phyloP scores from a whole-genome alignment of 2,888 invertebrate genomes.

The Orthonevra nobilis region DNA sequence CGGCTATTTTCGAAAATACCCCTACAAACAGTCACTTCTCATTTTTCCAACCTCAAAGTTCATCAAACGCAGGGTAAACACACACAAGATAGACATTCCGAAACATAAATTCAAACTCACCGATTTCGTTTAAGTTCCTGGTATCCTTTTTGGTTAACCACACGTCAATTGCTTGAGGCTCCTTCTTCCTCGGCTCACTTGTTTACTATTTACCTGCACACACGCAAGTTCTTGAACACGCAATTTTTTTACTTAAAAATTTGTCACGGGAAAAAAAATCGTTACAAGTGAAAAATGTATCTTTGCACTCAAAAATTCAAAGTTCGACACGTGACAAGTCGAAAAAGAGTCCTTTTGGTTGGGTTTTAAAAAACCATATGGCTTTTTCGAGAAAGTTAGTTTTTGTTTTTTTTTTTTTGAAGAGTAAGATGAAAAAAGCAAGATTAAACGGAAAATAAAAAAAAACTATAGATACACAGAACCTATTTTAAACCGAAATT shows the following conservation, averaged over 20 bases:
- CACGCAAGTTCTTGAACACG: slow-evolving; percentile 30
- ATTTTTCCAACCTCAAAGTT: slow-evolving; percentile 2
- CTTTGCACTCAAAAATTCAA: slow-evolving; percentile 23
- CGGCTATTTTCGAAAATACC: slow-evolving; percentile 7
- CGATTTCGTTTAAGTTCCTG: slow-evolving; percentile 38
- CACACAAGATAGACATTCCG: no score
- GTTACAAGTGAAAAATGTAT: slow-evolving; percentile 14
- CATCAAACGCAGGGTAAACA: background rate
- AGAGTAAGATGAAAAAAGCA: no score
- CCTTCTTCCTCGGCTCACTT: slow-evolving; percentile 8
- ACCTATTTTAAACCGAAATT: slow-evolving; percentile 49
- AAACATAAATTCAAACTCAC: slow-evolving; percentile 12
- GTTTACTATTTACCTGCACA: slow-evolving; percentile 22
- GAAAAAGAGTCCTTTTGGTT: slow-evolving; percentile 36
- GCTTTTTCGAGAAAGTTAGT: slow-evolving; percentile 14
- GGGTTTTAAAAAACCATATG: slow-evolving; percentile 52
- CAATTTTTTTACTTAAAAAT: no score
- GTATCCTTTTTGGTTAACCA: slow-evolving; percentile 60
- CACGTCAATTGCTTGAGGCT: slow-evolving; percentile 4
- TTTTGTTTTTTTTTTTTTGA: no score
- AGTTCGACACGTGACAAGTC: slow-evolving; percentile 13
- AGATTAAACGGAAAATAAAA: slow-evolving; percentile 12
- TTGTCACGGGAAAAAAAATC: slow-evolving; percentile 3
- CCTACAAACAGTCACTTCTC: slow-evolving; percentile 15
- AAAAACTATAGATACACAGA: slow-evolving; percentile 4